These are phyloP conservation scores for Diaperis boleti DNA, from an alignment of 2,888 invertebrate genomes.

Conservation along the genomic window DNA sequence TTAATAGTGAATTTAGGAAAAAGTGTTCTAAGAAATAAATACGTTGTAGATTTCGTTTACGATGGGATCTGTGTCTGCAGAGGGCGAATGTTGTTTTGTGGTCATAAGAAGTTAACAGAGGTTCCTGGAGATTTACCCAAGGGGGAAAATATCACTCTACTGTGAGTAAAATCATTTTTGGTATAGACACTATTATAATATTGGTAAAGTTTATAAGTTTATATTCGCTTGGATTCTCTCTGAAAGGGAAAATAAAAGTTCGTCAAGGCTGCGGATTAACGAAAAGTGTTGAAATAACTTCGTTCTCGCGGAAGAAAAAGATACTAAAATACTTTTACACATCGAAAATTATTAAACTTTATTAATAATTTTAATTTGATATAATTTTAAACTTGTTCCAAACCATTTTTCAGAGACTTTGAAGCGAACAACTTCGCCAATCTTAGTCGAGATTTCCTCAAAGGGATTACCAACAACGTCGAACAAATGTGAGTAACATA, in stretches of 20 bases:
- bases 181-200: too few species aligned
- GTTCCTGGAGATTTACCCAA: conserved; percentile 63
- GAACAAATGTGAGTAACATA: conserved; percentile 65
- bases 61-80: conserved; percentile 65
- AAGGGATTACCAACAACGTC: conserved; percentile 56
- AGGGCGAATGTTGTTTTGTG: conserved; percentile 64
- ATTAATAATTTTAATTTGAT: too few species aligned
- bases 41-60: conserved; percentile 53
- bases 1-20: too few species aligned
- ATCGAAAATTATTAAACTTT: too few species aligned
- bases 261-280: too few species aligned
- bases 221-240: too few species aligned
- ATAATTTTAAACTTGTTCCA: too few species aligned
- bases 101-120: conserved; percentile 62
- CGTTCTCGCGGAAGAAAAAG: too few species aligned
- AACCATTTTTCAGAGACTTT: conserved; percentile 64
- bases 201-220: too few species aligned
- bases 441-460: conserved; percentile 60
- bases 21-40: conserved; percentile 5
- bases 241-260: too few species aligned
- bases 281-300: too few species aligned
- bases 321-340: too few species aligned
- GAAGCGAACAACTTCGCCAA: conserved; percentile 66
- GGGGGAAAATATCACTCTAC: conserved; percentile 58
- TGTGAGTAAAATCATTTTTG: conserved; percentile 65